A percentile compares a stretch with the other conserved stretches of the same genome.
These are phyloP conservation scores for Scleropages formosus DNA, from an alignment of 2,797 vertebrate species.

Conservation along the genomic window DNA sequence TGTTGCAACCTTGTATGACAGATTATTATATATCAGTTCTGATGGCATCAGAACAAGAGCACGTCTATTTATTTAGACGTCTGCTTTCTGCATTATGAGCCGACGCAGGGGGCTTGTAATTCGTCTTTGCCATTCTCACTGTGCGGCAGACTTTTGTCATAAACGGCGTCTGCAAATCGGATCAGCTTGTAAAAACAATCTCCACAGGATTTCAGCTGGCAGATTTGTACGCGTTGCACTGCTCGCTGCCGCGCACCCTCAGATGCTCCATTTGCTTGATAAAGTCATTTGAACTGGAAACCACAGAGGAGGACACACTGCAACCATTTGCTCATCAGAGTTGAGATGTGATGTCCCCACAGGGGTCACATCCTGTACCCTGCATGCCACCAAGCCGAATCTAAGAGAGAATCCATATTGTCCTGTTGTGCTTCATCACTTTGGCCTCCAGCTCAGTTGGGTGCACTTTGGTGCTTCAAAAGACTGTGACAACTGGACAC, in stretches of 20 bases:
- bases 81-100: background rate
- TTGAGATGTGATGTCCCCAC: background rate
- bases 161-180: background rate
- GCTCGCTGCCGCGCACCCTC: background rate
- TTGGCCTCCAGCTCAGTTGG: background rate
- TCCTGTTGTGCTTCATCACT: background rate
- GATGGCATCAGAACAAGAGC: slow-evolving; percentile 12
- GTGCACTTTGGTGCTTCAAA: background rate
- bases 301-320: background rate
- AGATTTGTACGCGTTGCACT: background rate
- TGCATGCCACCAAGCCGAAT: background rate
- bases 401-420: background rate
- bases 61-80: slow-evolving; percentile 7
- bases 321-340: background rate
- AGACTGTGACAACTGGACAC: slow-evolving; percentile 2
- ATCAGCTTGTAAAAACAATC: background rate
- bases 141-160: slow-evolving; percentile 1
- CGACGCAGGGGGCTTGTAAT: background rate
- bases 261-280: slow-evolving; percentile 11
- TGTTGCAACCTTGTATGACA: background rate
- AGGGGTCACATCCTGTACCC: background rate
- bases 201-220: background rate
- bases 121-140: background rate
- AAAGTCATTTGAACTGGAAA: background rate
- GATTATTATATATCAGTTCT: background rate